Percentiles rank a stretch among this genome's conserved stretches.
phyloP scores from a whole-genome alignment of 2,113 vertebrate species.

The Halcyon senegalensis region DNA sequence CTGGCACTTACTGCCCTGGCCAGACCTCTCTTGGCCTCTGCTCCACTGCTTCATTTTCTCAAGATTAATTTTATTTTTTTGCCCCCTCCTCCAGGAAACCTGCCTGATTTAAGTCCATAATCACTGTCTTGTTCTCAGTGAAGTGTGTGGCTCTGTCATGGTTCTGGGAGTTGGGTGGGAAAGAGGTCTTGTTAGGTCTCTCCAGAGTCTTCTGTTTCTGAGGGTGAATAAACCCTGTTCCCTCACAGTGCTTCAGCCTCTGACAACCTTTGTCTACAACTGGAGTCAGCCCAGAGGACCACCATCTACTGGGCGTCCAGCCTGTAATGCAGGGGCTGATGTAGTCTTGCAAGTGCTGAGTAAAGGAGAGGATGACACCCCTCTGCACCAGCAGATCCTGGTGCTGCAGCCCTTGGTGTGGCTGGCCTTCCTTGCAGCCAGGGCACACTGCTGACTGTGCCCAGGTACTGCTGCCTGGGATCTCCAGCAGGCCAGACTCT shows the following conservation, averaged over 20 bases:
- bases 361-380: neutral
- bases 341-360: neutral
- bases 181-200: neutral
- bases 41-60: neutral
- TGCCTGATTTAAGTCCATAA: neutral
- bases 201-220: neutral
- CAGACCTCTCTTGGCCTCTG: neutral
- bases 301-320: neutral
- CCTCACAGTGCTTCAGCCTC: neutral
- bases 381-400: neutral
- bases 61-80: neutral
- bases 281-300: neutral
- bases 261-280: neutral
- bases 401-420: neutral
- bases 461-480: neutral
- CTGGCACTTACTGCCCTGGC: neutral
- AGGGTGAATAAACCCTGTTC: neutral
- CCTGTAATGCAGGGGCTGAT: neutral
- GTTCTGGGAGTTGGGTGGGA: neutral
- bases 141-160: neutral
- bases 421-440: neutral
- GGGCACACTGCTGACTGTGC: neutral
- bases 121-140: neutral
- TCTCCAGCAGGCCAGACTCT: neutral
- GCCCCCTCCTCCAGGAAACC: neutral